Evolutionary conservation across 1,140 invertebrate genomes (phyloP), one percentile per base, ranked within the genome.

Genomic region (Drosophila malerkotliana): DNA sequence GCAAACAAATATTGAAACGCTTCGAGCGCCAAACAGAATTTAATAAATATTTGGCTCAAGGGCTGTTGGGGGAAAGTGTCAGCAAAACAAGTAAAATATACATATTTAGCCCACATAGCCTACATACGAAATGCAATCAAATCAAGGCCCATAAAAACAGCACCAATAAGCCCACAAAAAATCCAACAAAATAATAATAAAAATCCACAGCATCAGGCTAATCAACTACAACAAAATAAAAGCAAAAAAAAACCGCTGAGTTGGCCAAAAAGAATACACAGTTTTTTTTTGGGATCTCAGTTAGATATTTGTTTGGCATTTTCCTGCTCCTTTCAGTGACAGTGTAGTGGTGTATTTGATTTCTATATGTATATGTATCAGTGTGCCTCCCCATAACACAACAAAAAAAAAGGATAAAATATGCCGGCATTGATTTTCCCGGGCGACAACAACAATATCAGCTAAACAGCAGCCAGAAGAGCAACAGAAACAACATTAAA

Each of bases 361-460:
- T 59, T 57, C 34, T 60, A 39, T 39, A 34, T 60, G 34, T 66
- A 21, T 74, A 48, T 49, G 45, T 74, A 41, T 52, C 15, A 34
- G 66, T 47, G 45, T 57, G 63, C 34, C 54, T 60, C 75, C 52
- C 15, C 9, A 39, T 41, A 39, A 41, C 5, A 72, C 45, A 79
- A 63, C 10, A 8, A 21, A 76, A 79, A 79, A 88, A 83, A 87
- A 81, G 75, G 83, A 87, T 87, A 87, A 88, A 88, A 87, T 87
- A 87, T 88, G 75, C 63, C 63, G 57, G 72, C 83, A 87, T 87
- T 87, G 83, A 88, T 87, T 88, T 88, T 85, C 47, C 48, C 39
- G 37, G 62, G 77, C 61, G 67, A 76, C 71, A 78, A 59, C 81
- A 79, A 39, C 71, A 59, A 12, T 60, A 12, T n/a, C 47, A 53